A percentile compares a stretch with the other conserved stretches of the same genome.
phyloP scores from a whole-genome alignment of 2,888 invertebrate genomes.

The Allacma fusca region DNA sequence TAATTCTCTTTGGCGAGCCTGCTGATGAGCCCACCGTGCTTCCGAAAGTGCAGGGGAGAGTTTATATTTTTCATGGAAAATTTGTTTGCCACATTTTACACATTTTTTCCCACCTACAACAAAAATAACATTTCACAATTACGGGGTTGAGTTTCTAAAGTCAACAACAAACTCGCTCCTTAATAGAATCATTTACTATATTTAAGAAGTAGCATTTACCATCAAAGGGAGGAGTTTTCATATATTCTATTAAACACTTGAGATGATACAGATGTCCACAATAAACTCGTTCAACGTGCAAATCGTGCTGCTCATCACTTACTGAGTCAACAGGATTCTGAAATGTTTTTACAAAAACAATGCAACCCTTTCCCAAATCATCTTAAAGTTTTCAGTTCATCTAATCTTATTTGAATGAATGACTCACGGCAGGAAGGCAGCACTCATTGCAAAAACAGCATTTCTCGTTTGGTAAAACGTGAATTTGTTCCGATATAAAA shows the following conservation, averaged over 20 bases:
- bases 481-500: constrained; percentile 72
- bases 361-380: too few species aligned
- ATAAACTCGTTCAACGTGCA: constrained; percentile 74
- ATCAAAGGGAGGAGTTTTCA: constrained; percentile 77
- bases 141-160: too few species aligned
- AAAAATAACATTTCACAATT: too few species aligned
- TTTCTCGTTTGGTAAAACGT: constrained; percentile 70
- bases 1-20: constrained; percentile 76
- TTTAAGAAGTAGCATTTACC: constrained; percentile 63
- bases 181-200: too few species aligned
- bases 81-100: constrained; percentile 71
- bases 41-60: constrained; percentile 75
- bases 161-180: too few species aligned
- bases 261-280: constrained; percentile 78
- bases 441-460: constrained; percentile 72
- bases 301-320: constrained; percentile 70
- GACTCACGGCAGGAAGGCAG: constrained; percentile 71
- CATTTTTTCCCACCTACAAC: constrained; percentile 75
- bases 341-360: constrained; percentile 56
- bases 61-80: constrained; percentile 79
- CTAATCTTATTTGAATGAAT: too few species aligned
- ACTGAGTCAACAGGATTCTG: constrained; percentile 65
- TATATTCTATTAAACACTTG: constrained; percentile 73
- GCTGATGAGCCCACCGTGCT: constrained; percentile 79
- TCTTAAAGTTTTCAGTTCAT: too few species aligned